Conservation (phyloP, 2,113 vertebrate species). For the Entelurus aequoreus region DNA sequence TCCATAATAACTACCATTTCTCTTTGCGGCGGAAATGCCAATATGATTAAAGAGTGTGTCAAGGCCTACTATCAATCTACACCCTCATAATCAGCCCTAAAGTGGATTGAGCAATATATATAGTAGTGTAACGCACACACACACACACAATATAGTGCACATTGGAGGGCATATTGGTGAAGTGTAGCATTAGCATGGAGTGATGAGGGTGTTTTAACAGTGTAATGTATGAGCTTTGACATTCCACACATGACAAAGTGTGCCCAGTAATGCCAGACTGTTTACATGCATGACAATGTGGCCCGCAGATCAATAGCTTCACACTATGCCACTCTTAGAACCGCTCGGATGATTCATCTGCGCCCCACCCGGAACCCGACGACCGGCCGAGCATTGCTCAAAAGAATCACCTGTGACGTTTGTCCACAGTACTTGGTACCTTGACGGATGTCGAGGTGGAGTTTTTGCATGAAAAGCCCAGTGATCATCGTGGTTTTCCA, state of each 20-base stretch:
- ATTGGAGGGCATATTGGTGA: constrained; percentile 20
- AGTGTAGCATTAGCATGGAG: constrained; percentile 38
- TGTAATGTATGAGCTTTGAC: constrained; percentile 55
- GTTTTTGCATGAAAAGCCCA: constrained; percentile 55
- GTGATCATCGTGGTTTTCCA: constrained; percentile 59
- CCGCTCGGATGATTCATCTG: constrained; percentile 15
- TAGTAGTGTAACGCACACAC: constrained; percentile 15
- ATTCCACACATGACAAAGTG: constrained; percentile 51
- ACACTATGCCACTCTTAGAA: constrained; percentile 12
- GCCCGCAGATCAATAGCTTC: constrained; percentile 36
- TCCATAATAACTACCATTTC: constrained; percentile 60
- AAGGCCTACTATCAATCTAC: constrained; percentile 62
- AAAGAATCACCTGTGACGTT: constrained; percentile 27
- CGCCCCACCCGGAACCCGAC: constrained; percentile 22
- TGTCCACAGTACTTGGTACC: constrained; percentile 29
- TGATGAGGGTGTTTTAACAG: constrained; percentile 50
- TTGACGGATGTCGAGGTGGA: constrained; percentile 48
- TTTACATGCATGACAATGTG: constrained; percentile 53
- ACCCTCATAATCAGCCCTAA: constrained; percentile 63
- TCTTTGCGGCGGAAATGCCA: constrained; percentile 55
- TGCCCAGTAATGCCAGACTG: constrained; percentile 42
- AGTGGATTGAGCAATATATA: constrained; percentile 47
- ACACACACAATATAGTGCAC: constrained; percentile 17
- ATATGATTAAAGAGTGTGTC: constrained; percentile 59
- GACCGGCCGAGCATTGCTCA: constrained; percentile 32